Evolutionary conservation across 2,113 vertebrate genomes (phyloP), one percentile per base, ranked within the genome.

Genomic region (Bungarus multicinctus): DNA sequence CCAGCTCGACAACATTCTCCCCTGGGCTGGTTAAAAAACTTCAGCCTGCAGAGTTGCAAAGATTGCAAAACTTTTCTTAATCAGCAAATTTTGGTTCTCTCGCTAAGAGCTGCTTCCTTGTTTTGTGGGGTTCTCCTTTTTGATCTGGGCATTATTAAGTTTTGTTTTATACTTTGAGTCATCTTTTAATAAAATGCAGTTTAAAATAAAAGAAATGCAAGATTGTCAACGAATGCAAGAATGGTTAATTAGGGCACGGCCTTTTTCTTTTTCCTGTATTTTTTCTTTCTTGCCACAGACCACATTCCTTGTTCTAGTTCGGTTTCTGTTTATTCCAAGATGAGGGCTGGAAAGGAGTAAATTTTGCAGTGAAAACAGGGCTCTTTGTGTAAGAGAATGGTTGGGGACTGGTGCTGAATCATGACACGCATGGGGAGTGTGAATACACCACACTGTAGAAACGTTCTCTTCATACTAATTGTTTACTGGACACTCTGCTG

Each of bases 401-500:
- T 30, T 87, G 88, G 95, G 88, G n/a, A 86, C 90, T 86, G 87
- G 89, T 94, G 90, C 8, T 94, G 93, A 95, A 94, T 95, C 95
- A 94, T 91, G 54, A 50, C 93, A 95, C 60, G 92, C 89, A 91
- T 92, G n/a, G 14, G 87, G 54, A 12, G 55, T 55, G 39, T 74
- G 92, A 95, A 93, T 81, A 85, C 47, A 10, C 7, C 69, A 87
- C 90, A 92, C 64, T 74, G 50, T 96, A 0, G 0, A 95, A 91
- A 94, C 96, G 57, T 95, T 94, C 95, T 96, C 94, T 93, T 93
- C 60, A 4, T 43, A 39, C 90, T 95, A 95, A 97, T 95, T 97
- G 96, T 97, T 95, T 6, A 93, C 96, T 8, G 85, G 93, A 92
- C 95, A 94, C 90, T 90, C 89, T 94, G 87, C 95, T 97, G 97